A percentile compares a stretch with the other conserved stretches of the same genome.
phyloP scores from a whole-genome alignment of 2,797 vertebrate genomes.

The Mionectes olivaceus region DNA sequence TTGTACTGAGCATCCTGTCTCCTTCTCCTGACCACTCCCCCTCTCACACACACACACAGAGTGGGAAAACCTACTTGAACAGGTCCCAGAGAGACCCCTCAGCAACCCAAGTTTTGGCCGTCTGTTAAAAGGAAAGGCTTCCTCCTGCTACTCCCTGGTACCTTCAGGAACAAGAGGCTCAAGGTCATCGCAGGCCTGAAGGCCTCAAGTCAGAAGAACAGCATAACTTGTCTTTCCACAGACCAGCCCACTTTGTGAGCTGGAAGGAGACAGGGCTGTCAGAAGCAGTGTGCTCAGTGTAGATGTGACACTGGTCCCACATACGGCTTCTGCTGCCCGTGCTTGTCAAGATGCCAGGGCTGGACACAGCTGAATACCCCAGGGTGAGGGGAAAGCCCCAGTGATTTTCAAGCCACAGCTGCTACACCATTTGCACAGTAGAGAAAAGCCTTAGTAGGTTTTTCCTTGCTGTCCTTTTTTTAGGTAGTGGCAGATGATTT shows the following conservation, averaged over 20 bases:
- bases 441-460: background rate
- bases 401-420: slow-evolving; percentile 7
- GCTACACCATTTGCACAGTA: background rate
- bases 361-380: background rate
- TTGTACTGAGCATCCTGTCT: background rate
- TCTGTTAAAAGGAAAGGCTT: background rate
- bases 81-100: background rate
- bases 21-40: background rate
- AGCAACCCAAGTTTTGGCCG: background rate
- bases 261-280: background rate
- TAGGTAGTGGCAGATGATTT: slow-evolving; percentile 20
- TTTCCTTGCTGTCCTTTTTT: background rate
- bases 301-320: background rate
- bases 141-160: background rate
- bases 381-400: background rate
- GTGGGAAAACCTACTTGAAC: background rate
- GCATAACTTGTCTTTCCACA: background rate
- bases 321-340: background rate
- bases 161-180: background rate
- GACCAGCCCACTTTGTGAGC: accelerated
- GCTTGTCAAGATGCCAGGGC: background rate
- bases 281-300: accelerated
- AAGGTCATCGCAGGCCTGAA: background rate
- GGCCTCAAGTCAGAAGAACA: background rate
- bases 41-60: too few species aligned